These are phyloP conservation scores for Martes martes DNA, from an alignment of 2,113 vertebrate genomes.

Conservation along the genomic window DNA sequence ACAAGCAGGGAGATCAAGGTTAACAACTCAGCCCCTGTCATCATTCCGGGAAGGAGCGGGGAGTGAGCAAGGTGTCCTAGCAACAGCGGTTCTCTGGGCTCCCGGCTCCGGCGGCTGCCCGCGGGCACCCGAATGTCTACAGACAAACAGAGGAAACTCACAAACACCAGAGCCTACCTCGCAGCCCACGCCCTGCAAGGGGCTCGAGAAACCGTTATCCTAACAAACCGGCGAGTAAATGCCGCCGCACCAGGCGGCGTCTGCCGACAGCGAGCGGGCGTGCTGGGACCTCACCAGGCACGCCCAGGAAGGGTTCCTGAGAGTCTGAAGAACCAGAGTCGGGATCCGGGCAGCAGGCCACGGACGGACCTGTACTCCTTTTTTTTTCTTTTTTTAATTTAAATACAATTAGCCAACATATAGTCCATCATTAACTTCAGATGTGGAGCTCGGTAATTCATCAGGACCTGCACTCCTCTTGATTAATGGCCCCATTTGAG, in stretches of 20 bases:
- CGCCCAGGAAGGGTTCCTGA: neutral
- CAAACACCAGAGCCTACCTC: neutral
- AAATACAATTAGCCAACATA: neutral
- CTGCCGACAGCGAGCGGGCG: fast-evolving
- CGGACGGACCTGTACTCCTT: neutral
- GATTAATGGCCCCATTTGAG: neutral
- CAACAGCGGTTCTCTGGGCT: neutral
- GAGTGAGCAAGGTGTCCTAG: neutral
- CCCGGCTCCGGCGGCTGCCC: neutral
- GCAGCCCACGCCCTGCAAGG: neutral
- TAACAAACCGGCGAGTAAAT: neutral
- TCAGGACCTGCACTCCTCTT: neutral
- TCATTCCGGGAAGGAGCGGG: neutral
- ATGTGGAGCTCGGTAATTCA: neutral
- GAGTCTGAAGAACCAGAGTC: neutral
- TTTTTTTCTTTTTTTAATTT: neutral
- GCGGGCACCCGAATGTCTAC: fast-evolving
- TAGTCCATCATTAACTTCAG: neutral
- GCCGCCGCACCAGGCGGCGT: fast-evolving
- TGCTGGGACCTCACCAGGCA: neutral
- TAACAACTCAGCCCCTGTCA: neutral
- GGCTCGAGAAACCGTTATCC: neutral
- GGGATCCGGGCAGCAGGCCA: neutral
- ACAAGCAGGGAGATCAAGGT: neutral
- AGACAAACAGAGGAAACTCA: neutral